Base-by-base conservation (phyloP, 64 coral and sea anemone species). In the Astreopora myriophthalma region DNA sequence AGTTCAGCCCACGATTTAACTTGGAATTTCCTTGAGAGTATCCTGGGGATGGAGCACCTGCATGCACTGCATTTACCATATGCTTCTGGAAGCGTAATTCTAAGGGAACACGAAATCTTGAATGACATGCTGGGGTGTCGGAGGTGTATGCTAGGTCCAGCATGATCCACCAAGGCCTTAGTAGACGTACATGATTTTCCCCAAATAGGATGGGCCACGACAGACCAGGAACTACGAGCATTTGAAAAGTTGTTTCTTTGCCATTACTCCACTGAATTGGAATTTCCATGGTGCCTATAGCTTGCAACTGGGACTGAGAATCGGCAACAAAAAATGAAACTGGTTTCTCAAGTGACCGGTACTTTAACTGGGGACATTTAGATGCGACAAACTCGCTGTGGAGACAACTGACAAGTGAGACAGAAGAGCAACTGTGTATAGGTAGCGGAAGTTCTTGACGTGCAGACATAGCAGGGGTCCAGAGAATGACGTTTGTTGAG, bases 141-240 rank as follows among this genome's bases (percentile, higher is more conserved):
- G 19, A 88, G 75, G 48, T 34, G 40, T 70, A 74, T 88, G 16
- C 46, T 30, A 10, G 71, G 70, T 34, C 0, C 34, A 9, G 27
- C 68, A 57, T 74, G 86, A 88, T 74, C 86, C 24, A 88, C 69
- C 28, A 75, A 28, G 28, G 87, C 73, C 34, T 89, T 28, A 12
- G 52, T 89, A 25, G 73, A 34, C 71, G 76, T 7, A 90, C 63
- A 16, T 90, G 74, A 38, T 82, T 90, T 31, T 90, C 44, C 0
- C 64, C 88, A 71, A 90, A 90, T 34, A 90, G 64, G 16, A 90
- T 90, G 39, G 88, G 75, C 88, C 75, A 90, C 9, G 63, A 39
- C 20, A 90, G 63, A 69, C 76, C 27, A 46, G 75, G 88, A 49
- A 90, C 76, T 51, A 82, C 88, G 5, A 82, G 62, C 88, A 90